Evolutionary conservation across 2,113 vertebrate genomes (phyloP), one percentile per base, ranked within the genome.

Genomic region (Tragelaphus scriptus): DNA sequence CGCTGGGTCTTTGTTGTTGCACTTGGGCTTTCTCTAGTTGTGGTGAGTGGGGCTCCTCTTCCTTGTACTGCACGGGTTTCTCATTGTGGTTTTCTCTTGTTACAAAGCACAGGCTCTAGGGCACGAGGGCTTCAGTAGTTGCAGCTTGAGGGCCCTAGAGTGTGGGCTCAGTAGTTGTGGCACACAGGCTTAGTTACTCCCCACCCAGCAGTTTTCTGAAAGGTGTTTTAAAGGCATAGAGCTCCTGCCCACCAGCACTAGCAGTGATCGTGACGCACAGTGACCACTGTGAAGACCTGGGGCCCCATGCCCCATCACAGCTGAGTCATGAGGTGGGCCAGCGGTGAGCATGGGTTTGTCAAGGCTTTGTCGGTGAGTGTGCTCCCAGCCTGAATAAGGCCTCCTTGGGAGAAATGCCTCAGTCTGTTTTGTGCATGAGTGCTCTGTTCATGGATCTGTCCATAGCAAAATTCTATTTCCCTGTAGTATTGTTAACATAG

Each of bases 381-480:
- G 75, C n/a, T 59, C 59, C 63, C 19, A 19, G 40, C 92, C 79
- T 32, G 59, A 36, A 49, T 53, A 63, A 75, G 58, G 0, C 53
- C 88, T 93, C 77, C 4, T 4, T 0, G 2, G 40, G 32, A 5
- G 11, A n/a, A 85, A 59, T 7, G 8, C 36, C 47, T 82, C 23
- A 8, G n/a, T 86, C 32, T 7, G 7, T 82, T 56, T n/a, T 53
- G 4, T 26, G 8, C 8, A 1, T 1, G 11, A 56, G 53, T 5
- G 23, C 15, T 84, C 55, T 3, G 0, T 16, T n/a, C 13, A 1
- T 3, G 7, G 3, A 6, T 68, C 55, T 47, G 7, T 11, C 25
- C 21, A 80, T n/a, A 75, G 75, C 23, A 56, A 47, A 84, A 30
- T 28, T 65, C 16, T 6, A 0, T 56, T 89, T 90, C 85, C 28